Evolutionary conservation across 1,140 invertebrate genomes (phyloP).

Genomic region (Pseudoatta argentina): DNA sequence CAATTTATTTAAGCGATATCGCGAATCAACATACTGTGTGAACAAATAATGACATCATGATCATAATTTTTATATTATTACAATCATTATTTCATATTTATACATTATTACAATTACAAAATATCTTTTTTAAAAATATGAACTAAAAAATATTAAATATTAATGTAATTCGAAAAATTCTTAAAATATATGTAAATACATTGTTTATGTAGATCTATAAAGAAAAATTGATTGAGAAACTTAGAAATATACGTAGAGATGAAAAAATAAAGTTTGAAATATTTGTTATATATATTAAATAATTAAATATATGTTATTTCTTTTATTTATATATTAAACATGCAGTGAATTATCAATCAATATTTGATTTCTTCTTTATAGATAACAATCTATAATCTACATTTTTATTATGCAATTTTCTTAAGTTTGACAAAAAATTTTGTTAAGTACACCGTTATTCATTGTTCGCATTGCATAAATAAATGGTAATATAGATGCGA

Average conservation of each 20-base stretch:
- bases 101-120: background rate
- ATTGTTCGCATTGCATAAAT: background rate
- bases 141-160: background rate
- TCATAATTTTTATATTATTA: background rate
- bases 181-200: background rate
- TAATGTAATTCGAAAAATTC: background rate
- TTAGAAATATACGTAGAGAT: background rate
- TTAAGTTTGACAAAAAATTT: background rate
- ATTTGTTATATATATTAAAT: background rate
- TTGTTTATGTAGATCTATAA: background rate
- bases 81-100: too few relatives aligned
- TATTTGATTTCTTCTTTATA: background rate
- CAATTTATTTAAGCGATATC: background rate
- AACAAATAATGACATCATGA: slow-evolving; percentile 7
- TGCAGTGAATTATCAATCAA: background rate
- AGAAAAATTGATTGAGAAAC: background rate
- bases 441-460: background rate
- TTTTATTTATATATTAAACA: background rate
- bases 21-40: background rate
- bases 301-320: background rate
- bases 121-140: background rate
- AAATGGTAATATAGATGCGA: slow-evolving; percentile 3
- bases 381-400: background rate
- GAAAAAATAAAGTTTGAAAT: background rate
- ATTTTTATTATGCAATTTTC: background rate